phyloP scores from a whole-genome alignment of 2,797 vertebrate genomes.

The Scomberomorus guttatus region DNA sequence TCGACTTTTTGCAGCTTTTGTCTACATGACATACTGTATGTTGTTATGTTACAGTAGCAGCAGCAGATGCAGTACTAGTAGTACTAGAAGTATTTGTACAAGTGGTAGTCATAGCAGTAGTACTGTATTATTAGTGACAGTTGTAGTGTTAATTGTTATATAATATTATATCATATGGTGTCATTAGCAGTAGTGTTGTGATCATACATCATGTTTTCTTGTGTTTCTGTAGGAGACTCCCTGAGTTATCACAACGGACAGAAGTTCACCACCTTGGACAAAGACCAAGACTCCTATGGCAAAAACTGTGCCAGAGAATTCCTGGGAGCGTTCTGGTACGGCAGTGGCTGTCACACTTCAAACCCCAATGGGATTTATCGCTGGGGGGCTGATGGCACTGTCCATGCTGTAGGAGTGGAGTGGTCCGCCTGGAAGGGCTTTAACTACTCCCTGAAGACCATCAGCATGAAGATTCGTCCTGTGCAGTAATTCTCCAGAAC shows the following conservation, averaged over 20 bases:
- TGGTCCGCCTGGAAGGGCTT: rapidly evolving
- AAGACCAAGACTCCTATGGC: constrained; percentile 15
- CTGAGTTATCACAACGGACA: rapidly evolving
- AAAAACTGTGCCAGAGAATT: not conserved
- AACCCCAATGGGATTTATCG: constrained; percentile 28
- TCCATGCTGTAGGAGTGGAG: not conserved
- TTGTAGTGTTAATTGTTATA: too few relatives aligned
- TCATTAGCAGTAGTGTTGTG: too few relatives aligned
- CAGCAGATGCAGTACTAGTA: too few relatives aligned
- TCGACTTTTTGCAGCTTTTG: too few relatives aligned
- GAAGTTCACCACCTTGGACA: constrained; percentile 51
- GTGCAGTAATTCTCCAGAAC: not conserved
- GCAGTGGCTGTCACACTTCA: not conserved
- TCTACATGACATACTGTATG: too few relatives aligned
- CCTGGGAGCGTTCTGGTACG: constrained; percentile 36
- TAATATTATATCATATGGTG: too few relatives aligned
- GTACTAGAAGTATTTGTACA: too few relatives aligned
- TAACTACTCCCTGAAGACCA: constrained; percentile 11
- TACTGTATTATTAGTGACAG: too few relatives aligned
- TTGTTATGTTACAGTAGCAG: too few relatives aligned
- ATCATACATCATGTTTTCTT: too few relatives aligned
- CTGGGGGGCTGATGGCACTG: constrained; percentile 1
- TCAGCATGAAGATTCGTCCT: constrained; percentile 29
- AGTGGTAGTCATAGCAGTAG: too few relatives aligned
- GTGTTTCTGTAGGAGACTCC: constrained; percentile 24